Evolutionary conservation across 2,888 invertebrate species (phyloP), one percentile per base, ranked within the genome.

Genomic region (Ypsolopha sequella): DNA sequence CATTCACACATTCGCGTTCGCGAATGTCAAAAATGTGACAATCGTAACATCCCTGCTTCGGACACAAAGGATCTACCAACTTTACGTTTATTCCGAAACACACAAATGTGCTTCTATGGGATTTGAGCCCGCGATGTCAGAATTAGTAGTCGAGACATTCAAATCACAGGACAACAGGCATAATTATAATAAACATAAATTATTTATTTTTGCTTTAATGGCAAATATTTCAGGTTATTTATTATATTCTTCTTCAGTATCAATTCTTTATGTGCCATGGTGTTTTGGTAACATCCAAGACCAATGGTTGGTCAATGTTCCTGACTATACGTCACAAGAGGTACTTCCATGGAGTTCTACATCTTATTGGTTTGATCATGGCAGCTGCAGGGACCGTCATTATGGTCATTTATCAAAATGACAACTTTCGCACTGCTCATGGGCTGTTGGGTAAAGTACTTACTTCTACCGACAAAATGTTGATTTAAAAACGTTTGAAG

Each of bases 261-360:
- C 74, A 74, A 57, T 64, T 73, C 54, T 66, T 68, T 52, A 71
- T 73, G 71, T 63, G 61, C 52, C 73, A 73, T 61, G 75, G 68
- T 7, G 65, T 58, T 1, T 52, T 73, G 14, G 57, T 68, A 0
- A 34, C 72, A 14, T 69, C 73, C 0, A 63, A 61, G 6, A 68
- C 62, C 55, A 74, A 73, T 55, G 63, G 64, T 51, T 74, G 72
- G 73, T 67, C 73, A 1, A 58, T 67, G 48, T 61, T 60, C 36
- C 49, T 73, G 1, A 55, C 52, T 2, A 60, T 60, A n/a, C 52
- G 55, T 0, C 50, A 62, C 38, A 64, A 56, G 52, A 64, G 54
- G 4, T 58, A 56, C 6, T 38, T 67, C 0, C 71, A 73, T 38
- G 57, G 65, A 54, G 50, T 56, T 0, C 52, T 69, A n/a, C 69